Percentiles rank a stretch among this genome's conserved stretches.
These are phyloP conservation scores for Tridacna gigas DNA, from an alignment of 2,888 invertebrate genomes.

Conservation along the genomic window DNA sequence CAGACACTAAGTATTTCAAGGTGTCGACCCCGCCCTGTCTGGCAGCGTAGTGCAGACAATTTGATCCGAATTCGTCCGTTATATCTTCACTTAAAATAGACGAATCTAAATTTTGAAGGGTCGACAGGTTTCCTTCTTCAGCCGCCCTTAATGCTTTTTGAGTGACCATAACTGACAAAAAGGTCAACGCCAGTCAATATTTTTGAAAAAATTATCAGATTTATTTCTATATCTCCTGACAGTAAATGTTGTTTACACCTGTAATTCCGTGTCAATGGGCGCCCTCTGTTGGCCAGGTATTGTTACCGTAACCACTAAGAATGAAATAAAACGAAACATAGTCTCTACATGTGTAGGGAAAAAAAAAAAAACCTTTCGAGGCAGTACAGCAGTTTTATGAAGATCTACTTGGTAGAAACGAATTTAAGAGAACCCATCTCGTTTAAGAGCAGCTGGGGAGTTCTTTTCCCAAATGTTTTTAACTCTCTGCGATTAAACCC, in stretches of 20 bases:
- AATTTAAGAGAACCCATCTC: too few species aligned
- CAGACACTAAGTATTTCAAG: conserved; percentile 79
- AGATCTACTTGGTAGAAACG: too few species aligned
- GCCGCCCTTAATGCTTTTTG: conserved; percentile 64
- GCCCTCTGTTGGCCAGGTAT: conserved; percentile 26
- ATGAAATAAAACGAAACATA: background rate
- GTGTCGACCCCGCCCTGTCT: conserved; percentile 81
- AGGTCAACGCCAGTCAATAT: background rate
- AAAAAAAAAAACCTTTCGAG: too few species aligned
- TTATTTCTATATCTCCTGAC: background rate
- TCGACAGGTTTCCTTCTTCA: conserved; percentile 66
- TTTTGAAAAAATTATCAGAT: background rate
- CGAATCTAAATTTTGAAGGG: conserved; percentile 43
- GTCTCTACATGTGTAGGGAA: too few species aligned
- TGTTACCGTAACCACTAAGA: background rate
- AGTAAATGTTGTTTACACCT: conserved; percentile 40
- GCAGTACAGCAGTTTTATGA: too few species aligned
- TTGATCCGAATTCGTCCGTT: conserved; percentile 81
- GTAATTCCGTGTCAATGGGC: conserved; percentile 13
- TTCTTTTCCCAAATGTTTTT: too few species aligned
- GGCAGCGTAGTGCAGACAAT: conserved; percentile 84
- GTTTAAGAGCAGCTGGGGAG: too few species aligned
- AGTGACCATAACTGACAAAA: conserved; percentile 55
- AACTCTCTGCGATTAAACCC: too few species aligned
- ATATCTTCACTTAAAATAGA: conserved; percentile 54